Evolutionary conservation across 2,113 vertebrate genomes (phyloP), one percentile per base, ranked within the genome.

Genomic region (Collichthys lucidus): DNA sequence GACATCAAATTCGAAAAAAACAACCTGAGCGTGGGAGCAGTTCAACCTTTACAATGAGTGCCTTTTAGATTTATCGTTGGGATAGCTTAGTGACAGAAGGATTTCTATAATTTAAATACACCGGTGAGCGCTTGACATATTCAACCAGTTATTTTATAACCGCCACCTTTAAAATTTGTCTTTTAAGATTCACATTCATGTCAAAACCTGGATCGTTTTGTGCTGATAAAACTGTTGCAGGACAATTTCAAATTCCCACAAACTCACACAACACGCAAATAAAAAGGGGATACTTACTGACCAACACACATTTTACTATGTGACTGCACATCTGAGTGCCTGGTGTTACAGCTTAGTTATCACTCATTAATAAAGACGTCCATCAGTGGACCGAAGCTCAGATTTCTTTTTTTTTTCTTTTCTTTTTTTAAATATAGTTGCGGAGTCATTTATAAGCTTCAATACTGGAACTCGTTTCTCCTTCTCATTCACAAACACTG

Each of bases 401-500:
- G 71, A 56, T 56, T 26, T 26, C 26, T 8, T 35, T 7, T 7
- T 7, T 7, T 35, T 35, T 7, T 35, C 7, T 35, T 35, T 35
- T 35, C 0, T 35, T 35, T 35, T 35, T 35, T 35, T 35, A 5
- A 5, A 40, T 31, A 11, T 56, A 44, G 2, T 52, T 40, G 24
- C 35, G 20, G 22, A 79, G 10, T 42, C 71, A 84, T 77, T 26
- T n/a, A 67, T 3, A n/a, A 64, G 40, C 72, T 65, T 81, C 56
- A 77, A 61, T 35, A 57, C 74, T 55, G 65, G 47, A 70, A 81
- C 49, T 66, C 4, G 14, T 70, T 71, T 75, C 71, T 24, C 63
- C 49, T 73, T 70, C 49, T 69, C 60, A 84, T 79, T 77, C 74
- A 79, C 74, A 78, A 93, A 92, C 60, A 90, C 77, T 88, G 78